Conservation (phyloP, 1,140 invertebrate species). For the Olivierus martensii region DNA sequence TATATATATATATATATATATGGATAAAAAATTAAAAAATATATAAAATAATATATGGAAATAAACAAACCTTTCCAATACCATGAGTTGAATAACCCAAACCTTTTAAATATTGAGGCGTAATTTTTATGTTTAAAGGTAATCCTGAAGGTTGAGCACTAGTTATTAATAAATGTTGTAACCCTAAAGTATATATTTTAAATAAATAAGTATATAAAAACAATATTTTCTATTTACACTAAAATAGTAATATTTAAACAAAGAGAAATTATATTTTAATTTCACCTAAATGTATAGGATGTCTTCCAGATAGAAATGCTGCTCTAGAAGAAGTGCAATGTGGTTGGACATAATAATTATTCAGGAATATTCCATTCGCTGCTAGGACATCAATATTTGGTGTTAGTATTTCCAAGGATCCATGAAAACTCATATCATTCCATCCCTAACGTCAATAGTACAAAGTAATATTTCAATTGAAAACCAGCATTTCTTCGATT, state of each 20-base stretch:
- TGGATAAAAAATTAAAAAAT: too few species aligned
- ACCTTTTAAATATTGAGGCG: constrained; percentile 59
- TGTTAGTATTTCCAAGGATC: constrained; percentile 64
- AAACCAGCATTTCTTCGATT: too few species aligned
- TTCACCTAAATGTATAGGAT: constrained; percentile 49
- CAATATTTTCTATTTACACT: too few species aligned
- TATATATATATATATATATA: too few species aligned
- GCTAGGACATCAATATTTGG: constrained; percentile 72
- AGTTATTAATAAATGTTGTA: constrained; percentile 61
- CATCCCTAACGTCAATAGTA: constrained; percentile 39
- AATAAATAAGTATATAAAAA: too few species aligned
- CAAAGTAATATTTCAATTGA: too few species aligned
- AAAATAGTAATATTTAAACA: too few species aligned
- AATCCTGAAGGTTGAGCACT: constrained; percentile 57
- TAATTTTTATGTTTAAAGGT: constrained; percentile 48
- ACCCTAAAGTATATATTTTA: constrained; percentile 38
- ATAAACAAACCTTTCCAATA: constrained; percentile 54
- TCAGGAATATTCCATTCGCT: constrained; percentile 57
- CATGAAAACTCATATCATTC: constrained; percentile 77
- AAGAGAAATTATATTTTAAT: too few species aligned
- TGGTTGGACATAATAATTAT: constrained; percentile 63
- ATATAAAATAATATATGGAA: too few species aligned
- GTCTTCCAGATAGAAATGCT: constrained; percentile 72
- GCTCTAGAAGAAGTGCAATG: constrained; percentile 62
- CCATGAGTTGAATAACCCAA: constrained; percentile 65